These are phyloP conservation scores for Peromyscus melanophrys DNA, from an alignment of 2,797 vertebrate genomes.

Conservation along the genomic window DNA sequence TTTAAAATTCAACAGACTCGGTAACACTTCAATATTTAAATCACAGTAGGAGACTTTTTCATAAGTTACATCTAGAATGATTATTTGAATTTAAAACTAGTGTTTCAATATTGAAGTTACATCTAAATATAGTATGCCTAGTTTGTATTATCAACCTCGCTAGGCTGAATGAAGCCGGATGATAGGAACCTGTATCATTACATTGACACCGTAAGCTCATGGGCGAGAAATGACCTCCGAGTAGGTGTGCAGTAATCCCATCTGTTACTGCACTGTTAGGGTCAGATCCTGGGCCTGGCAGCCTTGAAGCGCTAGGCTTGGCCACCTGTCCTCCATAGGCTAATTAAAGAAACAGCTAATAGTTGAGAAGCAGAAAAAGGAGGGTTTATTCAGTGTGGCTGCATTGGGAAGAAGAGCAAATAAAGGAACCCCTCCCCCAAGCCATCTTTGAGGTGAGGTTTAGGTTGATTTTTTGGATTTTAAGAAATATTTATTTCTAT, in stretches of 20 bases:
- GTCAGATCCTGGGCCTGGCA: neutral
- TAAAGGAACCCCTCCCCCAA: neutral
- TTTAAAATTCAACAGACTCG: constrained; percentile 30
- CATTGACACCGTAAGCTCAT: neutral
- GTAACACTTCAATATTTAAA: constrained; percentile 30
- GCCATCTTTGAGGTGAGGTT: neutral
- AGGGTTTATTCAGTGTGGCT: neutral
- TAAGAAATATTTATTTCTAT: neutral
- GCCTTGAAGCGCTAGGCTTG: neutral
- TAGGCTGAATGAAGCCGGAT: neutral
- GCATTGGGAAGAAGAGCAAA: neutral
- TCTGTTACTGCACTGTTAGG: neutral
- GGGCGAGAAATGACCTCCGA: neutral
- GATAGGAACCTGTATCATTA: neutral
- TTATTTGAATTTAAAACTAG: neutral
- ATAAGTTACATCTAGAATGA: neutral
- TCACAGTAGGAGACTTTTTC: neutral
- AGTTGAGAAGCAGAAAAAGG: neutral
- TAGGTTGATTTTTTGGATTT: neutral
- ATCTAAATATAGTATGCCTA: neutral
- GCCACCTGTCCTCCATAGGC: constrained; percentile 1
- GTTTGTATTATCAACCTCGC: neutral
- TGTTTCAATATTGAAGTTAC: neutral
- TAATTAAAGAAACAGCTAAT: neutral
- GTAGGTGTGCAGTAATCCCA: neutral